Conservation (phyloP, 2,797 vertebrate species). For the Smutsia gigantea region DNA sequence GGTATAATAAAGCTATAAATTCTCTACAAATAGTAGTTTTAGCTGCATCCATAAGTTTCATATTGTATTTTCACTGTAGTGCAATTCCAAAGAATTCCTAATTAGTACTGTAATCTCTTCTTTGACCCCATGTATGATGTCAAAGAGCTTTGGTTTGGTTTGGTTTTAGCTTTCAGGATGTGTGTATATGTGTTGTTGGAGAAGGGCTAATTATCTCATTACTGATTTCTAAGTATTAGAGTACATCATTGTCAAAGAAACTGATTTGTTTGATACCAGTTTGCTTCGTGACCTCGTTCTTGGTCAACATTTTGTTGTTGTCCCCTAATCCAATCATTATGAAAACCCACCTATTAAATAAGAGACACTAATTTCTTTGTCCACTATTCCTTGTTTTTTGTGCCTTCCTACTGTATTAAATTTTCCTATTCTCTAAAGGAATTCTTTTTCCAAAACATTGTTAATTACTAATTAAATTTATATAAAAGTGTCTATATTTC, state of each 20-base stretch:
- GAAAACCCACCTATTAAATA: not conserved
- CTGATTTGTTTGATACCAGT: not conserved
- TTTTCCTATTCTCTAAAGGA: constrained; percentile 44
- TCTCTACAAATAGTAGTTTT: not conserved
- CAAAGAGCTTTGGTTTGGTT: not conserved
- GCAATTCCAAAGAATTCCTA: not conserved
- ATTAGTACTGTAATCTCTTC: constrained; percentile 13
- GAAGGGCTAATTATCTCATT: not conserved
- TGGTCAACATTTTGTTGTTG: not conserved
- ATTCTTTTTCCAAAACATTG: constrained; percentile 19
- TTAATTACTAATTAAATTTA: constrained; percentile 31
- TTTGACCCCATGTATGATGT: not conserved
- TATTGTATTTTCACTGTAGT: not conserved
- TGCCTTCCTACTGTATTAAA: constrained; percentile 7
- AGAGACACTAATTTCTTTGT: not conserved
- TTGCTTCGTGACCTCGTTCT: not conserved
- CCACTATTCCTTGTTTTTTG: not conserved
- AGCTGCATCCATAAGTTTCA: not conserved
- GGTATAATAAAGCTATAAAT: not conserved
- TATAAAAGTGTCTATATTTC: not conserved
- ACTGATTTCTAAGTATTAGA: constrained; percentile 25
- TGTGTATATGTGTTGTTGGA: not conserved
- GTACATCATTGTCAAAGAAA: not conserved
- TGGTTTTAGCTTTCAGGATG: not conserved
- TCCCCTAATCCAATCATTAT: not conserved